Percentiles rank a stretch among this genome's conserved stretches.
Conservation (phyloP, 1,140 invertebrate genomes). For the Drosophila navojoa region DNA sequence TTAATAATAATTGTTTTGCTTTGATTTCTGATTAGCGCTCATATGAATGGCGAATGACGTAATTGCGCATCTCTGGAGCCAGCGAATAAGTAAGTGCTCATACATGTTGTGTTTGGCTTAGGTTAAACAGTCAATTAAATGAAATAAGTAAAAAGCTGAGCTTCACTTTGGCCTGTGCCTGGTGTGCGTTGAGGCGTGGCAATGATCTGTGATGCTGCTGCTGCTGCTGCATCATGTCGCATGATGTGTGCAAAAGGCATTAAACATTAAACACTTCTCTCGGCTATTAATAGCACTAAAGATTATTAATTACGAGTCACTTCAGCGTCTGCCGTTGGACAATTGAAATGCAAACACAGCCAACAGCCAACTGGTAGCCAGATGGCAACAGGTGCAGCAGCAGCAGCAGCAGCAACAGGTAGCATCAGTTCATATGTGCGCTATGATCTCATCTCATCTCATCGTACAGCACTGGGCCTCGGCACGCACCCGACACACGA, state of each 20-base stretch:
- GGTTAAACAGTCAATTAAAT: slow-evolving; percentile 69
- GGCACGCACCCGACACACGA: slow-evolving; percentile 67
- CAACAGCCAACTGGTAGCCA: slow-evolving; percentile 37
- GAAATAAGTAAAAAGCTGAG: slow-evolving; percentile 63
- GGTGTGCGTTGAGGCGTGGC: slow-evolving; percentile 39
- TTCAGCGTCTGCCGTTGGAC: slow-evolving; percentile 45
- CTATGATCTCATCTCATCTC: slow-evolving; percentile 72
- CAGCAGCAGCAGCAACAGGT: slow-evolving; percentile 20
- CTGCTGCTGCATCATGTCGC: slow-evolving; percentile 46
- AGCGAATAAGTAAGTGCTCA: slow-evolving; percentile 18
- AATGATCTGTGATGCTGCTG: slow-evolving; percentile 39
- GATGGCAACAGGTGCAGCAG: slow-evolving; percentile 62
- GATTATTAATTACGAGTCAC: slow-evolving; percentile 62
- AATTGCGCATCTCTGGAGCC: slow-evolving; percentile 11
- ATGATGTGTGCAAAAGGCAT: slow-evolving; percentile 58
- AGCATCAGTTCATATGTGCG: slow-evolving; percentile 40
- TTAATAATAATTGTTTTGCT: slow-evolving; percentile 39
- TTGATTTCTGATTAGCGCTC: slow-evolving; percentile 56
- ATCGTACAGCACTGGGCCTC: slow-evolving; percentile 42
- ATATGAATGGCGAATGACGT: slow-evolving; percentile 28
- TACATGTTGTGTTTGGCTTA: slow-evolving; percentile 58
- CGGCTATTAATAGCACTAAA: slow-evolving; percentile 65
- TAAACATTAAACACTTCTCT: slow-evolving; percentile 55
- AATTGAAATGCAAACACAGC: slow-evolving; percentile 70
- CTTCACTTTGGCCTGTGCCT: slow-evolving; percentile 51